Percentiles rank a stretch among this genome's conserved stretches.
Evolutionary conservation across 2,797 vertebrate genomes (phyloP).

Genomic region (Microchirus variegatus): DNA sequence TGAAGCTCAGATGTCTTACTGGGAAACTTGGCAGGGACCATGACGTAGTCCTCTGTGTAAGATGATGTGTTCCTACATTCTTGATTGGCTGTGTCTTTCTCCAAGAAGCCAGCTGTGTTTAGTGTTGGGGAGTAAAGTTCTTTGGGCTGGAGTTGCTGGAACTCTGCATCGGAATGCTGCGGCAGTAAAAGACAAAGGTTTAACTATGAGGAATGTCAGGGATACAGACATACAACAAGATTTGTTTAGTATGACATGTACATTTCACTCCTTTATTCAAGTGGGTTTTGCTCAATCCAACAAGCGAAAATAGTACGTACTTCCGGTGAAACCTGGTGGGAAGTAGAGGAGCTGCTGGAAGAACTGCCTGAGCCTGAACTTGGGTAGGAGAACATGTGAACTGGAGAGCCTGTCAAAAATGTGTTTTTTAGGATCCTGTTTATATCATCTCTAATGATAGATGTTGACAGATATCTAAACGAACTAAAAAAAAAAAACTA

Average conservation of each 20-base stretch:
- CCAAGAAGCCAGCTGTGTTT: slow-evolving; percentile 77
- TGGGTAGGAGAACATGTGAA: slow-evolving; percentile 86
- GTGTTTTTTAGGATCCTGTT: slow-evolving; percentile 4
- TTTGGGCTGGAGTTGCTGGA: slow-evolving; percentile 84
- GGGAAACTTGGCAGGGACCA: slow-evolving; percentile 90
- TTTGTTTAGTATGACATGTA: not conserved
- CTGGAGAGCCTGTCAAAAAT: slow-evolving; percentile 80
- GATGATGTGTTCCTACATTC: slow-evolving; percentile 85
- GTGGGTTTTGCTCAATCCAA: not conserved
- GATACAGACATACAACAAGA: not conserved
- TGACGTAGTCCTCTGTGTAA: slow-evolving; percentile 91
- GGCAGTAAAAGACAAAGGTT: slow-evolving; percentile 10
- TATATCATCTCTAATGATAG: not conserved
- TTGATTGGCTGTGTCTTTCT: slow-evolving; percentile 80
- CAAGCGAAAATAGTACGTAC: slow-evolving; percentile 71
- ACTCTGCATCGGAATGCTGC: slow-evolving; percentile 87
- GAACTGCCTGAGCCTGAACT: slow-evolving; percentile 90
- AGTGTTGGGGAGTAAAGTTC: slow-evolving; percentile 73
- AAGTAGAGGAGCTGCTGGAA: slow-evolving; percentile 90
- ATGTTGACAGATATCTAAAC: not conserved
- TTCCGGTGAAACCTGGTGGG: slow-evolving; percentile 89
- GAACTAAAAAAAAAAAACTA: slow-evolving; percentile 12
- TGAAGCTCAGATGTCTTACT: slow-evolving; percentile 72
- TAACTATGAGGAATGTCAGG: not conserved
- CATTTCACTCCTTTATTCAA: slow-evolving; percentile 1